Conservation (phyloP, 2,888 invertebrate species). For the Carabus problematicus region DNA sequence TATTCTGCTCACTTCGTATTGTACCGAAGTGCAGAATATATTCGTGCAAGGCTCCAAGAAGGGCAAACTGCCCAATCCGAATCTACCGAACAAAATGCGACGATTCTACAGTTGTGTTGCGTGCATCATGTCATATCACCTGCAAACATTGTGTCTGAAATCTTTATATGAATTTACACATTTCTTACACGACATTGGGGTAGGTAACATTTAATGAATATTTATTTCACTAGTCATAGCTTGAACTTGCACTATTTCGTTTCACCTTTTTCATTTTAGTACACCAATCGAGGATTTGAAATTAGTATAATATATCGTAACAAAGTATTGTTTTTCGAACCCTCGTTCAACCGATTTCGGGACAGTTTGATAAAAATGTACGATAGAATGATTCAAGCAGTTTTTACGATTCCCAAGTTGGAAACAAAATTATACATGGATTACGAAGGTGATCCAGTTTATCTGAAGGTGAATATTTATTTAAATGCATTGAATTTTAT, state of each 20-base stretch:
- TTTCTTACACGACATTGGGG: conserved; percentile 79
- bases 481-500: background rate
- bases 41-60: conserved; percentile 73
- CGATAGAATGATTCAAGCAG: conserved; percentile 77
- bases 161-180: conserved; percentile 81
- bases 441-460: conserved; percentile 56
- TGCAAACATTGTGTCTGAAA: conserved; percentile 81
- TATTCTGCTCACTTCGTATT: conserved; percentile 71
- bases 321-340: conserved; percentile 73
- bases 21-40: conserved; percentile 68
- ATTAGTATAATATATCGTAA: conserved; percentile 67
- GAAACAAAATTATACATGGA: conserved; percentile 82
- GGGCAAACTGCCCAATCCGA: conserved; percentile 71
- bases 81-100: conserved; percentile 70
- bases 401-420: conserved; percentile 75
- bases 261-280: conserved; percentile 59
- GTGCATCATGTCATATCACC: conserved; percentile 86
- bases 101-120: conserved; percentile 86
- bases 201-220: conserved; percentile 56
- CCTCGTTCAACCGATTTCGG: conserved; percentile 77
- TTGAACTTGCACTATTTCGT: background rate
- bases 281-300: conserved; percentile 73
- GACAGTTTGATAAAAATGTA: conserved; percentile 74
- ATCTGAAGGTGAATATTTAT: conserved; percentile 50
- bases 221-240: background rate